Conservation (phyloP, 2,888 invertebrate species). For the Chymomyza procnemis region DNA sequence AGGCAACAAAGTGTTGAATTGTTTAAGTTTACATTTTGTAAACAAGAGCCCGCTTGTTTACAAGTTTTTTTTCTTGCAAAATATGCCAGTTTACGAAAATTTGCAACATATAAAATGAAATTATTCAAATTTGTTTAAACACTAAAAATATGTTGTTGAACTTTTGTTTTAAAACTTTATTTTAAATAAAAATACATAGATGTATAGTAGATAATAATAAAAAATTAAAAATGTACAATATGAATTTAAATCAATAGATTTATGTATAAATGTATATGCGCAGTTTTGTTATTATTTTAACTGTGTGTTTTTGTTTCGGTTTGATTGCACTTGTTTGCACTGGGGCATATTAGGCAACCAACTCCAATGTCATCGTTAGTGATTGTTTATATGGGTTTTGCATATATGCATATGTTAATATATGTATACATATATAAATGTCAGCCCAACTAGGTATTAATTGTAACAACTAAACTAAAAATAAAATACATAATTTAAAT, state of each 20-base stretch:
- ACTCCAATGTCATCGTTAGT: background rate
- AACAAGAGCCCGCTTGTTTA: conserved; percentile 60
- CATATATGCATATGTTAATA: conserved; percentile 2
- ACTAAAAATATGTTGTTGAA: conserved; percentile 5
- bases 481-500: conserved; percentile 57
- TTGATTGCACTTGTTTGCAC: background rate
- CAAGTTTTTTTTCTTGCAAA: conserved; percentile 31
- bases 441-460: conserved; percentile 21
- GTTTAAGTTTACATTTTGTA: conserved; percentile 37
- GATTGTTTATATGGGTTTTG: background rate
- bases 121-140: background rate
- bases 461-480: conserved; percentile 63
- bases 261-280: conserved; percentile 49
- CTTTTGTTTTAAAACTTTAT: conserved; percentile 62
- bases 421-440: conserved; percentile 23
- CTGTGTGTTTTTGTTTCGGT: conserved; percentile 22
- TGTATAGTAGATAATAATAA: conserved; percentile 57
- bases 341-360: background rate
- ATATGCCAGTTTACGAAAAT: background rate
- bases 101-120: background rate
- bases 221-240: conserved; percentile 67
- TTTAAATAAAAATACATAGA: conserved; percentile 58
- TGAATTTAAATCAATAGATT: conserved; percentile 66
- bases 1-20: conserved; percentile 29
- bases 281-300: conserved; percentile 31